These are phyloP conservation scores for Polydrusus pterygomalis DNA, from an alignment of 2,888 invertebrate species.

Conservation along the genomic window DNA sequence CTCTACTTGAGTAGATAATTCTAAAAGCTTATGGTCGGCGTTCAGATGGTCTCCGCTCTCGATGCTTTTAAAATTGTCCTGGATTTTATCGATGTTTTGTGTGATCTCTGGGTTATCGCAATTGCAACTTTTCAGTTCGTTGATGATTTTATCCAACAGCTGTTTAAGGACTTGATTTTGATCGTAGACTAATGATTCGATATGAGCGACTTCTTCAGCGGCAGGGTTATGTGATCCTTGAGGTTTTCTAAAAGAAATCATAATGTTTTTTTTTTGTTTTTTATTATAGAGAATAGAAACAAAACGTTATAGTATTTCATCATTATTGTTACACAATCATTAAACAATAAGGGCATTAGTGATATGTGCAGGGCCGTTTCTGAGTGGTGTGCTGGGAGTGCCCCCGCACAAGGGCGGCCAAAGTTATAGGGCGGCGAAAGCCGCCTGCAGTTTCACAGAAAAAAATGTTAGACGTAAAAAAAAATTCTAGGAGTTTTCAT, in stretches of 20 bases:
- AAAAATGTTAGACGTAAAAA: no score
- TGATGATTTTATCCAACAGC: constrained; percentile 9
- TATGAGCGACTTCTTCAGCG: constrained; percentile 3
- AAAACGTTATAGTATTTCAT: no score
- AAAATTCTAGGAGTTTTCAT: no score
- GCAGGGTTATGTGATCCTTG: background rate
- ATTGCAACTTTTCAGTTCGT: constrained; percentile 12
- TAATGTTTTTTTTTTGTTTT: no score
- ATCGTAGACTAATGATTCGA: constrained; percentile 16
- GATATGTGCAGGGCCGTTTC: no score
- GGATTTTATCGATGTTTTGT: background rate
- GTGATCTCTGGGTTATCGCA: background rate
- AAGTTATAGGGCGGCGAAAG: no score
- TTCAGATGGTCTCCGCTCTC: constrained; percentile 30
- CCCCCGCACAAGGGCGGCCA: no score
- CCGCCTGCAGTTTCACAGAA: no score
- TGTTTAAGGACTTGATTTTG: constrained; percentile 19
- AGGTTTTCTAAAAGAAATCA: background rate
- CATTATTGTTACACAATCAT: no score
- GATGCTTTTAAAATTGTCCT: background rate
- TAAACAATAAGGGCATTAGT: no score
- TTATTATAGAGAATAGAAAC: no score
- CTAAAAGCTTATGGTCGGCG: constrained; percentile 13
- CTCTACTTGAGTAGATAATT: constrained; percentile 17
- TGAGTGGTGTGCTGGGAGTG: no score